A percentile compares a stretch with the other conserved stretches of the same genome.
These are phyloP conservation scores for Corvus moneduloides DNA, from an alignment of 2,113 vertebrate species.

Conservation along the genomic window DNA sequence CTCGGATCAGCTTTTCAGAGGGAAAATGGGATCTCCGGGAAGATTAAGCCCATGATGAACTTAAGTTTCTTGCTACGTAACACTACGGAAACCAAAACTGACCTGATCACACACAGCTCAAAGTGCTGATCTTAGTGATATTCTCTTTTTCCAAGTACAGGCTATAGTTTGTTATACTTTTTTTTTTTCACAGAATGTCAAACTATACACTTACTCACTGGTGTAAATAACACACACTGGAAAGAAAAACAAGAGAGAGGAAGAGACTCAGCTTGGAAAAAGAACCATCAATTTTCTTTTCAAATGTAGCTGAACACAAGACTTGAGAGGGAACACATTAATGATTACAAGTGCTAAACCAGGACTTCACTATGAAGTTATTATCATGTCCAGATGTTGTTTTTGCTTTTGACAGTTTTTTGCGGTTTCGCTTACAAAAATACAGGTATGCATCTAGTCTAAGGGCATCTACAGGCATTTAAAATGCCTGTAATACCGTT, in stretches of 20 bases:
- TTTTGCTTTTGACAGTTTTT: neutral
- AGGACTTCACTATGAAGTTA: neutral
- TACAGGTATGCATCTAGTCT: neutral
- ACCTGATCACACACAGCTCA: neutral
- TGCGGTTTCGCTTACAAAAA: neutral
- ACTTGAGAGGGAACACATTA: neutral
- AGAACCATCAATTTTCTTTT: constrained; percentile 9
- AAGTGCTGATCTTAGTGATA: neutral
- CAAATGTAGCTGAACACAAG: constrained; percentile 25
- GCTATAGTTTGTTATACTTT: neutral
- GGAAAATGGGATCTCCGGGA: neutral
- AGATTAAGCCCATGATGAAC: neutral
- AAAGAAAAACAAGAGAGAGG: constrained; percentile 8
- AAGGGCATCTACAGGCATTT: neutral
- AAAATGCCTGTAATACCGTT: neutral
- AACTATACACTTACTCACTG: neutral
- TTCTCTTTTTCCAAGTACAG: neutral
- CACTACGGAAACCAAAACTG: neutral
- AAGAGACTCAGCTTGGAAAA: constrained; percentile 16
- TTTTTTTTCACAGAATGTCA: neutral
- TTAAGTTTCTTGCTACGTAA: neutral
- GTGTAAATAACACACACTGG: neutral
- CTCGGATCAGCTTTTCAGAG: neutral
- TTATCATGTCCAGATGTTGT: neutral
- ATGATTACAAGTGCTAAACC: neutral